Evolutionary conservation across 2,113 vertebrate species (phyloP).

Genomic region (Apteryx owenii): DNA sequence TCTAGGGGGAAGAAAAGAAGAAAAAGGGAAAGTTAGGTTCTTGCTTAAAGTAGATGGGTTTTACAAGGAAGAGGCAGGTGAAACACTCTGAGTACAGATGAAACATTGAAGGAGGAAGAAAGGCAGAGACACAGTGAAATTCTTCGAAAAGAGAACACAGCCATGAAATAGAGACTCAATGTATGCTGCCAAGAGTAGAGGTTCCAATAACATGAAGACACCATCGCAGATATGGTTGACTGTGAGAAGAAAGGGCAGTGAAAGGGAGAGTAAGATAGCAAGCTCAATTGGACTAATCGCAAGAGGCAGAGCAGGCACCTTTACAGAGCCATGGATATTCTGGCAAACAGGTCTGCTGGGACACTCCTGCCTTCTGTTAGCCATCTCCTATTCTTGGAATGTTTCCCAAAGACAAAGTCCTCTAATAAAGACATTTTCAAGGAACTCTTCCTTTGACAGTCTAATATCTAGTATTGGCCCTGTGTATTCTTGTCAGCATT

Average conservation of each 20-base stretch:
- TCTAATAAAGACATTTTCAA: not conserved
- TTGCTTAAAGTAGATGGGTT: not conserved
- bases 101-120: not conserved
- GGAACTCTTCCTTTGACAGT: not conserved
- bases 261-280: not conserved
- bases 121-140: not conserved
- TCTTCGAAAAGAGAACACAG: not conserved
- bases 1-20: not conserved
- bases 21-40: no score
- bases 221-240: not conserved
- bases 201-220: not conserved
- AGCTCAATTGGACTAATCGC: not conserved
- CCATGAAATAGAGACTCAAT: not conserved
- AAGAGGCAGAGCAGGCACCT: not conserved
- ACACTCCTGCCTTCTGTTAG: not conserved
- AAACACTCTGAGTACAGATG: not conserved
- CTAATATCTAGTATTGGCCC: not conserved
- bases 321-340: not conserved
- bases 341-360: not conserved
- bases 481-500: not conserved
- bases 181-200: not conserved
- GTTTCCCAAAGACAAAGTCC: not conserved
- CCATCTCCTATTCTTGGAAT: not conserved
- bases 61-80: not conserved
- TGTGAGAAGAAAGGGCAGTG: not conserved